Evolutionary conservation across 2,113 vertebrate species (phyloP).

Genomic region (Neoarius graeffei): DNA sequence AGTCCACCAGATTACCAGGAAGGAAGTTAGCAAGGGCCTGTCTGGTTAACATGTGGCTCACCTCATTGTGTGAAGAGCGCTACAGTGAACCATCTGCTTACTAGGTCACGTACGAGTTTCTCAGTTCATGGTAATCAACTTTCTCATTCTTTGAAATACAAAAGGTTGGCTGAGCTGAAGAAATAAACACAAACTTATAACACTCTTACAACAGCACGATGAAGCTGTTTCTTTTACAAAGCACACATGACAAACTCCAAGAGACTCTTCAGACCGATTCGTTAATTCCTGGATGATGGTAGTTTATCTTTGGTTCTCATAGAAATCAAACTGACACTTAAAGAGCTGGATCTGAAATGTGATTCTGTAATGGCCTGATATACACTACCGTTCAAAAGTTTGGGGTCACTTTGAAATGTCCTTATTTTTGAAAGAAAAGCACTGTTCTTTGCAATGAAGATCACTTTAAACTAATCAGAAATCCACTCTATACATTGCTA

Average conservation of each 20-base stretch:
- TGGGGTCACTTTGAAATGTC: too few relatives aligned
- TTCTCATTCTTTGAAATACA: background rate
- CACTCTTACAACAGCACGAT: background rate
- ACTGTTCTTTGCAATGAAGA: too few relatives aligned
- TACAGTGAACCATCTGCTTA: slow-evolving; percentile 24
- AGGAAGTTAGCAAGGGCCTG: background rate
- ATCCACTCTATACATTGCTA: too few relatives aligned
- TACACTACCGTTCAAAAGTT: too few relatives aligned
- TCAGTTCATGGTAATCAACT: background rate
- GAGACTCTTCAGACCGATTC: background rate
- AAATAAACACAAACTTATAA: background rate
- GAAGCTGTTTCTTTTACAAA: background rate
- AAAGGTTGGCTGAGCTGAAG: background rate
- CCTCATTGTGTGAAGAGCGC: background rate
- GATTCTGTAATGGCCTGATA: too few relatives aligned
- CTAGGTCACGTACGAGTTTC: slow-evolving; percentile 41
- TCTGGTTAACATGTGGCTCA: background rate
- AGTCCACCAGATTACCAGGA: background rate
- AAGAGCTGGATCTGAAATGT: background rate
- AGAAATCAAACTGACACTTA: background rate
- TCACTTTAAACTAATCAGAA: too few relatives aligned
- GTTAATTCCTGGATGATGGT: background rate
- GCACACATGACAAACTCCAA: background rate
- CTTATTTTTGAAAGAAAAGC: too few relatives aligned
- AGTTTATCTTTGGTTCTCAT: background rate